Percentiles rank a stretch among this genome's conserved stretches.
Conservation (phyloP, 2,113 vertebrate genomes). For the Regulus satrapa region DNA sequence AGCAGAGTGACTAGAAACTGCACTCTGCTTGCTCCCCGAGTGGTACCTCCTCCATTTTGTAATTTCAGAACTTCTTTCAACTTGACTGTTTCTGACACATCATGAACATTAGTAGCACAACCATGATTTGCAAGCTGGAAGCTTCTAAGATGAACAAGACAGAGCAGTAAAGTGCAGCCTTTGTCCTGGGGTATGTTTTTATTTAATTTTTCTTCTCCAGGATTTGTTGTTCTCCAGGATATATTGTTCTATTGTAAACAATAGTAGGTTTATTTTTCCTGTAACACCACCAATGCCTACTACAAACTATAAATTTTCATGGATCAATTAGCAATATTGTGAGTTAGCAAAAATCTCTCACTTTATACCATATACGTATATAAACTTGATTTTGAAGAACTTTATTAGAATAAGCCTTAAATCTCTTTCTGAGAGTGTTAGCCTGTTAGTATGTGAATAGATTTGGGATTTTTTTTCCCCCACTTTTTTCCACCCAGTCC, state of each 20-base stretch:
- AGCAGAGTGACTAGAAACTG: neutral
- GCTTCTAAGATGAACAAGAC: neutral
- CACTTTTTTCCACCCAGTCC: too few species aligned
- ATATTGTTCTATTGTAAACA: neutral
- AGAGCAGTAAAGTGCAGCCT: neutral
- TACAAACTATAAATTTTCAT: neutral
- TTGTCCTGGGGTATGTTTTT: neutral
- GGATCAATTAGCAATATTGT: neutral
- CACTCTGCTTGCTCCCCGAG: neutral
- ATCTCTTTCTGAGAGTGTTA: neutral
- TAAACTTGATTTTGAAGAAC: neutral
- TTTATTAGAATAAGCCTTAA: neutral
- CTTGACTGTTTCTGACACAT: neutral
- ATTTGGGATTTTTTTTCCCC: accelerated
- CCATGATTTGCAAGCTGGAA: neutral
- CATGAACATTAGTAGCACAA: neutral
- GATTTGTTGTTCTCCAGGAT: neutral
- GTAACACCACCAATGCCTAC: neutral
- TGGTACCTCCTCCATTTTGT: neutral
- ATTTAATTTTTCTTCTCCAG: neutral
- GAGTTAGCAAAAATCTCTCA: neutral
- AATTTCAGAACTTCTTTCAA: neutral
- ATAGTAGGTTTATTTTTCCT: neutral
- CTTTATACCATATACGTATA: neutral
- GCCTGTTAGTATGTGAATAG: neutral